Percentiles rank a stretch among this genome's conserved stretches.
These are phyloP conservation scores for Corynorhinus townsendii DNA, from an alignment of 2,113 vertebrate genomes.

Conservation along the genomic window DNA sequence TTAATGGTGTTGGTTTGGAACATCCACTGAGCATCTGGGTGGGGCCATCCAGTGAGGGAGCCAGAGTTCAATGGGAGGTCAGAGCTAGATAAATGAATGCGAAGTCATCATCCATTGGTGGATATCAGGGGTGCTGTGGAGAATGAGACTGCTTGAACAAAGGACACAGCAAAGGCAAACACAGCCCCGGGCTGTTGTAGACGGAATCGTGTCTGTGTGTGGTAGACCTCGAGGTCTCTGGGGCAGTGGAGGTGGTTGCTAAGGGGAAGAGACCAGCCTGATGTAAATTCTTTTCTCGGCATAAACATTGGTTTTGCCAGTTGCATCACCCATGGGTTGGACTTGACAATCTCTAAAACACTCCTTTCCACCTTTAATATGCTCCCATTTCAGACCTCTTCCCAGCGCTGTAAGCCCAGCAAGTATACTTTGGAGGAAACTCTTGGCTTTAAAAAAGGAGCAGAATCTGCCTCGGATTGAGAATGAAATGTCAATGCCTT, in stretches of 20 bases:
- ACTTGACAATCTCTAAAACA: background rate
- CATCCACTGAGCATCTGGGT: background rate
- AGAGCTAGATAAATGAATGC: background rate
- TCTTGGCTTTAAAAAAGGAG: background rate
- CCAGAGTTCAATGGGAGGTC: background rate
- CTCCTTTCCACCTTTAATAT: background rate
- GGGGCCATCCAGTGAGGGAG: no score
- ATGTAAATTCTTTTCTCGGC: background rate
- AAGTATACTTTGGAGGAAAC: background rate
- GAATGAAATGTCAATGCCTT: background rate
- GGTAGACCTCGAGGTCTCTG: background rate
- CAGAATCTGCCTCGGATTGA: background rate
- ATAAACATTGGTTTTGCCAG: background rate
- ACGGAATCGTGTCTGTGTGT: background rate
- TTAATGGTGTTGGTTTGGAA: background rate
- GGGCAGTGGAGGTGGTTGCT: background rate
- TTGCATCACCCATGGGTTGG: background rate
- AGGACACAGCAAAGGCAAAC: background rate
- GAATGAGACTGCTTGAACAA: background rate
- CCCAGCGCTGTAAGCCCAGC: background rate
- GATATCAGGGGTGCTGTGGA: background rate
- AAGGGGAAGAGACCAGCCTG: background rate
- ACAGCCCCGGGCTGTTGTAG: no score
- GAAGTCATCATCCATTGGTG: background rate
- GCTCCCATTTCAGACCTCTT: background rate